Evolutionary conservation across 2,113 vertebrate genomes (phyloP).

Genomic region (Menidia beryllina): DNA sequence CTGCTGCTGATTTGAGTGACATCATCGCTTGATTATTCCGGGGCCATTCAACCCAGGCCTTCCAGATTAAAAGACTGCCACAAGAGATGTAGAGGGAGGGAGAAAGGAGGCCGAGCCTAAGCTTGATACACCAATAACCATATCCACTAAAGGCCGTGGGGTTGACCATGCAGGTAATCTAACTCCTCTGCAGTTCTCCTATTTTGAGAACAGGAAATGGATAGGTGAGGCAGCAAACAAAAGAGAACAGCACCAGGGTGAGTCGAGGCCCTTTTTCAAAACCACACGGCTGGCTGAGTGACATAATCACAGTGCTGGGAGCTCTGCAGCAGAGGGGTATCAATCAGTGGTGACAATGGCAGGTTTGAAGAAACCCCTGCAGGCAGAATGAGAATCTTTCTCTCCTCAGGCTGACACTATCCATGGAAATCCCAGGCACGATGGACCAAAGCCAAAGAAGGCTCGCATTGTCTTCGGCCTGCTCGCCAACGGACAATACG

Average conservation of each 20-base stretch:
- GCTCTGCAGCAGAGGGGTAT: slow-evolving; percentile 23
- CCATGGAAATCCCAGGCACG: slow-evolving; percentile 63
- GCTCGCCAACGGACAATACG: slow-evolving; percentile 54
- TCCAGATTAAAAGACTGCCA: not conserved
- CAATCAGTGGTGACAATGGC: slow-evolving; percentile 57
- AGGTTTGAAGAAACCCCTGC: slow-evolving; percentile 47
- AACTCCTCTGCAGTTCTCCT: slow-evolving; percentile 14
- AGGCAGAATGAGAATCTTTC: slow-evolving; percentile 70
- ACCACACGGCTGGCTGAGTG: slow-evolving; percentile 13
- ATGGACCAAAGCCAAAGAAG: slow-evolving; percentile 60
- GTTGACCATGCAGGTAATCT: slow-evolving; percentile 37
- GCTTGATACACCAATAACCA: slow-evolving; percentile 8
- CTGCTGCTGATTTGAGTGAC: slow-evolving; percentile 32
- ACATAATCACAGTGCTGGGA: slow-evolving; percentile 27
- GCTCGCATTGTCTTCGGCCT: slow-evolving; percentile 55
- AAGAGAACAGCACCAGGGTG: not conserved
- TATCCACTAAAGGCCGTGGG: slow-evolving; percentile 9
- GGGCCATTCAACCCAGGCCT: slow-evolving; percentile 21
- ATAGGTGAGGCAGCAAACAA: slow-evolving; percentile 22
- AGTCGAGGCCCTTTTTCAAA: not conserved
- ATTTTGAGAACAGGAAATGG: slow-evolving; percentile 41
- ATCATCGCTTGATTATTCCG: slow-evolving; percentile 52
- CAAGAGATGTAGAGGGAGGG: slow-evolving; percentile 1
- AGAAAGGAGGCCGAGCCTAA: slow-evolving; percentile 1
- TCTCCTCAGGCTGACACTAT: slow-evolving; percentile 38